Evolutionary conservation across 2,797 vertebrate genomes (phyloP).

Genomic region (Phoeniculus purpureus): DNA sequence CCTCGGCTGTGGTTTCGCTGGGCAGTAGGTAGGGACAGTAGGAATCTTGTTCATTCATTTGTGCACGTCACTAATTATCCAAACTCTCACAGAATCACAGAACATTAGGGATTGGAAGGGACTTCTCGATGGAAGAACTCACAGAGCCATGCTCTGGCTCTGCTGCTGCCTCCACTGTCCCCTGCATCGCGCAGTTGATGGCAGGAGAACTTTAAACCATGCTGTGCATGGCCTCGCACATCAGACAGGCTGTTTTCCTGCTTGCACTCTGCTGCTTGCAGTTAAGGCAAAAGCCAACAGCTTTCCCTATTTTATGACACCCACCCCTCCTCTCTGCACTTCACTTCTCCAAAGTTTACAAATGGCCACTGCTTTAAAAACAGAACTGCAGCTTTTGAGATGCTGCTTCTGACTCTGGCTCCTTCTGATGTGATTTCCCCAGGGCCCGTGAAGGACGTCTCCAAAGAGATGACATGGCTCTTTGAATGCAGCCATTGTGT

Average conservation of each 20-base stretch:
- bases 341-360: not conserved
- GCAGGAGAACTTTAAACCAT: accelerated
- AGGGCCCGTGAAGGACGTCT: not conserved
- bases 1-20: not conserved
- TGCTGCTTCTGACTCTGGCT: not conserved
- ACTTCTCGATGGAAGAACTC: not conserved
- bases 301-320: not conserved
- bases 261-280: not conserved
- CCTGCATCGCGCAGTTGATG: not conserved
- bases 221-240: accelerated
- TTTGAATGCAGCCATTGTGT: not conserved
- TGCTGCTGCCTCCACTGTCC: too few relatives aligned
- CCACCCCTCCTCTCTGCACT: not conserved
- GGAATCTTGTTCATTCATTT: not conserved
- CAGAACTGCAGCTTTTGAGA: not conserved
- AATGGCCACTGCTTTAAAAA: not conserved
- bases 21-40: not conserved
- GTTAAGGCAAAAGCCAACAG: not conserved
- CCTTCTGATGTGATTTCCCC: not conserved
- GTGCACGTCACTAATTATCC: too few relatives aligned
- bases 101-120: too few relatives aligned
- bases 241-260: not conserved
- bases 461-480: not conserved
- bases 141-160: not conserved
- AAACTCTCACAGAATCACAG: too few relatives aligned